Evolutionary conservation across 2,888 invertebrate species (phyloP).

Genomic region (Zygaena filipendulae): DNA sequence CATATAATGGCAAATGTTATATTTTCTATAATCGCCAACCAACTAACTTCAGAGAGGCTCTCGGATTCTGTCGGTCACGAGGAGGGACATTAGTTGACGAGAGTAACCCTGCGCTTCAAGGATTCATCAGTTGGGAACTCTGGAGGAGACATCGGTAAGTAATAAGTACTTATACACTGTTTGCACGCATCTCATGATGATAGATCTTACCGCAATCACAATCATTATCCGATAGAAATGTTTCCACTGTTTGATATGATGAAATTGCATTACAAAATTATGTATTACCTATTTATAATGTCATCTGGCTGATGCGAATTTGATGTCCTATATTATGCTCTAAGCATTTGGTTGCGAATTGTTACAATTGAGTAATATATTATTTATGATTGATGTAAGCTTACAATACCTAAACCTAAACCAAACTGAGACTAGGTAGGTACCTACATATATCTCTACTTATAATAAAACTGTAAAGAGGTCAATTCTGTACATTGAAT

Average conservation of each 20-base stretch:
- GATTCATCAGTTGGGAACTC: conserved; percentile 94
- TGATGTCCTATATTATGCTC: conserved; percentile 22
- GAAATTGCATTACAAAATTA: conserved; percentile 1
- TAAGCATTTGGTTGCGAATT: conserved; percentile 17
- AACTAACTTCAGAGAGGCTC: conserved; percentile 80
- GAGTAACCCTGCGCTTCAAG: conserved; percentile 93
- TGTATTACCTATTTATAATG: background rate
- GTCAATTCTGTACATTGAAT: too few relatives aligned
- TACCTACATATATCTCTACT: too few relatives aligned
- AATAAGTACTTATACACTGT: too few relatives aligned
- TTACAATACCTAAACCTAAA: too few relatives aligned
- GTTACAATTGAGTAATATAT: conserved; percentile 16
- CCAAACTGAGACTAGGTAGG: too few relatives aligned
- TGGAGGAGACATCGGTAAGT: conserved; percentile 86
- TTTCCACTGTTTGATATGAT: too few relatives aligned
- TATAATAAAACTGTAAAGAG: too few relatives aligned
- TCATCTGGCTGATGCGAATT: conserved; percentile 23
- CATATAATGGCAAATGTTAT: conserved; percentile 95
- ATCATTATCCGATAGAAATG: too few relatives aligned
- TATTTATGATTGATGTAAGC: conserved; percentile 16
- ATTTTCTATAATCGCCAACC: conserved; percentile 93
- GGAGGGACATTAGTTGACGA: conserved; percentile 91
- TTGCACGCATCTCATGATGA: too few relatives aligned
- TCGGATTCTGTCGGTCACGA: conserved; percentile 81
- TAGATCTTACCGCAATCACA: too few relatives aligned